These are phyloP conservation scores for Pygathrix nemaeus DNA, from an alignment of 2,113 vertebrate species.

Conservation along the genomic window DNA sequence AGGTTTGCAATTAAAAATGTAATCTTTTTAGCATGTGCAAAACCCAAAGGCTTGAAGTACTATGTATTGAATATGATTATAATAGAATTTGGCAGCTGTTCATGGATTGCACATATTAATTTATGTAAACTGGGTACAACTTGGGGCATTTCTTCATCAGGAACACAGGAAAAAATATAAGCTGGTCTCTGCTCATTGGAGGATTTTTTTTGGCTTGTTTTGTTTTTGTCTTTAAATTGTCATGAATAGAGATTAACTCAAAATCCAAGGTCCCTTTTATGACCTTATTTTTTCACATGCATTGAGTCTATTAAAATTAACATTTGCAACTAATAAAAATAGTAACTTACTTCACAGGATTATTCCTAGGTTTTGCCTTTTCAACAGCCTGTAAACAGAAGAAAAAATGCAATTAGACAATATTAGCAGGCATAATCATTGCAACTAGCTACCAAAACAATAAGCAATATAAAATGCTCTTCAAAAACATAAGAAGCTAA, in stretches of 20 bases:
- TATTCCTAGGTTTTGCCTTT: slow-evolving; percentile 93
- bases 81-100: slow-evolving; percentile 83
- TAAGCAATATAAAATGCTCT: slow-evolving; percentile 38
- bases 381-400: slow-evolving; percentile 92
- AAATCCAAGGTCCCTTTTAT: slow-evolving; percentile 65
- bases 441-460: slow-evolving; percentile 43
- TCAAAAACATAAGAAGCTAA: neutral
- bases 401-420: slow-evolving; percentile 79
- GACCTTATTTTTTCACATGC: slow-evolving; percentile 3
- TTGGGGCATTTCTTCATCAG: slow-evolving; percentile 67
- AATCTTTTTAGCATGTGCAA: slow-evolving; percentile 83
- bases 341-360: slow-evolving; percentile 93
- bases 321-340: slow-evolving; percentile 71
- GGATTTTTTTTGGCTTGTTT: slow-evolving; percentile 14
- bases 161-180: slow-evolving; percentile 51
- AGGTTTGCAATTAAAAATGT: slow-evolving; percentile 82
- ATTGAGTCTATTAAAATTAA: slow-evolving; percentile 53
- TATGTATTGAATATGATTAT: slow-evolving; percentile 75
- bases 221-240: neutral
- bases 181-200: slow-evolving; percentile 58
- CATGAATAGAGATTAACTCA: slow-evolving; percentile 63
- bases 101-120: slow-evolving; percentile 79
- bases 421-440: slow-evolving; percentile 62
- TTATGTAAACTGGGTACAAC: slow-evolving; percentile 81
- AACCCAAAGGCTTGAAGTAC: slow-evolving; percentile 78